Conservation (phyloP, 2,888 invertebrate species). For the Germaria angustata region DNA sequence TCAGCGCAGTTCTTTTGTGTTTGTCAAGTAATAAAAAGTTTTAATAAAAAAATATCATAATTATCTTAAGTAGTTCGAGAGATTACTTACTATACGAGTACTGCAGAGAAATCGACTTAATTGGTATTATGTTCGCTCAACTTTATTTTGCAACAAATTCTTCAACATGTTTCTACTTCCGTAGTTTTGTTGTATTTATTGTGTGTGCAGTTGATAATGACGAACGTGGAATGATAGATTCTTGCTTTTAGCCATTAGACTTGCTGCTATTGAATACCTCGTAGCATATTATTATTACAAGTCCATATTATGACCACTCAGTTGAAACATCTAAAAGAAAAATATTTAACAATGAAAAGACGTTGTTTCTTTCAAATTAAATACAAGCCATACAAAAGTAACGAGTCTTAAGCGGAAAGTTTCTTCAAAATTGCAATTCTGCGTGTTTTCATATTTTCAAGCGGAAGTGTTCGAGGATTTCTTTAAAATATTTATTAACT, state of each 20-base stretch:
- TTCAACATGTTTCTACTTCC: not conserved
- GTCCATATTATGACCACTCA: slow-evolving; percentile 1
- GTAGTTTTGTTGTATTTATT: not conserved
- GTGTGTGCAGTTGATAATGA: not conserved
- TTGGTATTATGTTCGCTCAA: slow-evolving; percentile 2
- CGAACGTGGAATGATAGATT: not conserved
- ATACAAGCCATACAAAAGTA: too few relatives aligned
- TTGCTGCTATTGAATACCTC: not conserved
- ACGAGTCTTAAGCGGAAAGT: too few relatives aligned
- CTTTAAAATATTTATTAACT: too few relatives aligned
- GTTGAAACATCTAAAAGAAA: not conserved
- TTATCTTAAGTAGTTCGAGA: not conserved
- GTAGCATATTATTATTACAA: not conserved
- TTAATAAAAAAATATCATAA: not conserved
- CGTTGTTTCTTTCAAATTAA: too few relatives aligned
- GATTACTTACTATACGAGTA: not conserved
- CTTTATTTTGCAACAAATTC: slow-evolving; percentile 15
- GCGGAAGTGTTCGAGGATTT: too few relatives aligned
- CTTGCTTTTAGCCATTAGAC: not conserved
- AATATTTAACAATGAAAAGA: not conserved
- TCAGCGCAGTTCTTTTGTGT: slow-evolving; percentile 26
- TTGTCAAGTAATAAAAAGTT: slow-evolving; percentile 2
- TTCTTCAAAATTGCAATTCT: too few relatives aligned
- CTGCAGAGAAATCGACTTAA: not conserved
- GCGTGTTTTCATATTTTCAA: too few relatives aligned